phyloP scores from a whole-genome alignment of 2,888 invertebrate species.

The Calliphora vomitoria region DNA sequence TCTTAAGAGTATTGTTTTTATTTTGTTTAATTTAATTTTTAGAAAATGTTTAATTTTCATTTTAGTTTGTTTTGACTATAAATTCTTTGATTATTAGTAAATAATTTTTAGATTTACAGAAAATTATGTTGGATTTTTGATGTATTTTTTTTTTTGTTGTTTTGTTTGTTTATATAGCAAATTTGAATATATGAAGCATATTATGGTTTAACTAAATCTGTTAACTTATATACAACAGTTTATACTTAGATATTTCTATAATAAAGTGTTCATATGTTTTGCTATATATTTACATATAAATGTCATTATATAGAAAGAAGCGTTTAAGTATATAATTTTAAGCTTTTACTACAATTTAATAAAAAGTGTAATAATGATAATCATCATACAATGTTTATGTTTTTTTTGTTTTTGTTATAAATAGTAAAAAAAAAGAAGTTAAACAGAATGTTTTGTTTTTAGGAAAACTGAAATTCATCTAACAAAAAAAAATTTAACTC shows the following conservation, averaged over 20 bases:
- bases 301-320: slow-evolving; percentile 52
- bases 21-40: slow-evolving; percentile 48
- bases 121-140: slow-evolving; percentile 1
- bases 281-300: slow-evolving; percentile 48
- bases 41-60: slow-evolving; percentile 68
- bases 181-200: slow-evolving; percentile 56
- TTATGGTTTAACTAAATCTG: slow-evolving; percentile 69
- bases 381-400: slow-evolving; percentile 49
- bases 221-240: slow-evolving; percentile 49
- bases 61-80: slow-evolving; percentile 76
- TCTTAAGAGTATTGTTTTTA: slow-evolving; percentile 64
- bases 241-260: slow-evolving; percentile 42
- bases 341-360: slow-evolving; percentile 69
- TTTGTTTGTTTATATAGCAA: slow-evolving; percentile 43
- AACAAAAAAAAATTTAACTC: slow-evolving; percentile 41
- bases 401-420: slow-evolving; percentile 48
- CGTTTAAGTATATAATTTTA: slow-evolving; percentile 73
- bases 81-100: slow-evolving; percentile 77
- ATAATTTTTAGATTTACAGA: slow-evolving; percentile 76
- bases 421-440: slow-evolving; percentile 40
- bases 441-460: slow-evolving; percentile 63
- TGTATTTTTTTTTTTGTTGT: slow-evolving; percentile 32
- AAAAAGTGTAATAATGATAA: slow-evolving; percentile 39
- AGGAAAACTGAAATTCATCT: slow-evolving; percentile 53
- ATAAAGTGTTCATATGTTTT: slow-evolving; percentile 67